Evolutionary conservation across 2,113 vertebrate genomes (phyloP).

Genomic region (Camelus dromedarius): DNA sequence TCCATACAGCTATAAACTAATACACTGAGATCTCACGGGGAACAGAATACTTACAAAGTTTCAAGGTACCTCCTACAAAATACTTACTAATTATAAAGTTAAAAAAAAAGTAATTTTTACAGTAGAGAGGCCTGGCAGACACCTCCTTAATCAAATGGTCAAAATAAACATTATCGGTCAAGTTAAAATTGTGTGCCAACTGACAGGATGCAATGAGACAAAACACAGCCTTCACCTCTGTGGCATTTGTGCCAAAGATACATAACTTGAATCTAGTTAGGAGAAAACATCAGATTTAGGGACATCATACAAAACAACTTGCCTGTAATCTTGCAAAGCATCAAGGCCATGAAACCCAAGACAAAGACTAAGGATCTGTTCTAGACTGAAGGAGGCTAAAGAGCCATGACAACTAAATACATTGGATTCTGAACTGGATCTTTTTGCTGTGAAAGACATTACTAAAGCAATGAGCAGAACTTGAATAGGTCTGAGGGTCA

Average conservation of each 20-base stretch:
- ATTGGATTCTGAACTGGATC: constrained; percentile 33
- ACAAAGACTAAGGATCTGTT: not conserved
- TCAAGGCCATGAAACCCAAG: constrained; percentile 17
- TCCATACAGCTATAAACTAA: constrained; percentile 5
- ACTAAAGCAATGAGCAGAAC: constrained; percentile 13
- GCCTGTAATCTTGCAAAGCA: not conserved
- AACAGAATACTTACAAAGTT: constrained; percentile 33
- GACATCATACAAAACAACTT: constrained; percentile 21
- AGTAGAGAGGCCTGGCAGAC: not conserved
- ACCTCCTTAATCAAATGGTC: constrained; percentile 32
- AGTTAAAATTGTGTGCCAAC: constrained; percentile 11
- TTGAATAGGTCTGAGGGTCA: not conserved
- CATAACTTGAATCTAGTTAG: not conserved
- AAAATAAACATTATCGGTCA: not conserved
- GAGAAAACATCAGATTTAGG: constrained; percentile 40
- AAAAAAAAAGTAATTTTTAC: not conserved
- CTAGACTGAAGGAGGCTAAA: not conserved
- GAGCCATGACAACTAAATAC: constrained; percentile 23
- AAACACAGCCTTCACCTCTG: constrained; percentile 42
- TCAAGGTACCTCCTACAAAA: constrained; percentile 36
- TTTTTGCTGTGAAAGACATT: not conserved
- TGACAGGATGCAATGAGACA: not conserved
- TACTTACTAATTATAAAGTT: not conserved
- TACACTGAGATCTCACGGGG: not conserved
- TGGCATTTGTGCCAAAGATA: not conserved